A percentile compares a stretch with the other conserved stretches of the same genome.
phyloP scores from a whole-genome alignment of 2,888 invertebrate species.

The Eupithecia subfuscata region DNA sequence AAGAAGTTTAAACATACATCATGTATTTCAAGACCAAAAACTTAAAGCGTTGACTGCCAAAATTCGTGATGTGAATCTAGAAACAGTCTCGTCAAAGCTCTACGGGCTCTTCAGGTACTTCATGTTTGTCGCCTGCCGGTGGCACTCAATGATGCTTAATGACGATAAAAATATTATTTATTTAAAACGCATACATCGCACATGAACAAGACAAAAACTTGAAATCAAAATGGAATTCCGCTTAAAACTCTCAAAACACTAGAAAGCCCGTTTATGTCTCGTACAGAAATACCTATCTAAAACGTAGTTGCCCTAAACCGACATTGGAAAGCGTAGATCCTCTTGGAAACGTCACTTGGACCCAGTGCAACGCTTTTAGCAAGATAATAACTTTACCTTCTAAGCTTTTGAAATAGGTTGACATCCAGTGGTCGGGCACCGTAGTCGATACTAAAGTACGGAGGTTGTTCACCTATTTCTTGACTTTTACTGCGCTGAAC shows the following conservation, averaged over 20 bases:
- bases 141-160: neutral
- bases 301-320: slow-evolving; percentile 11
- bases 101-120: neutral
- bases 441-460: neutral
- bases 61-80: neutral
- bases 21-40: neutral
- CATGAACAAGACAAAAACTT: neutral
- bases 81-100: neutral
- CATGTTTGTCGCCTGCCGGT: neutral
- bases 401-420: slow-evolving; percentile 36
- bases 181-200: neutral
- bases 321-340: slow-evolving; percentile 19
- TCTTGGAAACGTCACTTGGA: slow-evolving; percentile 40
- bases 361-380: slow-evolving; percentile 32
- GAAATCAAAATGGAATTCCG: neutral
- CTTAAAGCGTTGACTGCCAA: neutral
- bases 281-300: neutral
- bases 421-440: neutral
- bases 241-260: neutral
- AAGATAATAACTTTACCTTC: slow-evolving; percentile 36
- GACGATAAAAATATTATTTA: neutral
- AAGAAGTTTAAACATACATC: neutral
- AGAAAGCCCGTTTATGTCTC: neutral
- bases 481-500: slow-evolving; percentile 3
- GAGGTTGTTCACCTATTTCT: neutral